Percentiles rank a stretch among this genome's conserved stretches.
Evolutionary conservation across 1,140 invertebrate genomes (phyloP).

Genomic region (Pteromalus puparum): DNA sequence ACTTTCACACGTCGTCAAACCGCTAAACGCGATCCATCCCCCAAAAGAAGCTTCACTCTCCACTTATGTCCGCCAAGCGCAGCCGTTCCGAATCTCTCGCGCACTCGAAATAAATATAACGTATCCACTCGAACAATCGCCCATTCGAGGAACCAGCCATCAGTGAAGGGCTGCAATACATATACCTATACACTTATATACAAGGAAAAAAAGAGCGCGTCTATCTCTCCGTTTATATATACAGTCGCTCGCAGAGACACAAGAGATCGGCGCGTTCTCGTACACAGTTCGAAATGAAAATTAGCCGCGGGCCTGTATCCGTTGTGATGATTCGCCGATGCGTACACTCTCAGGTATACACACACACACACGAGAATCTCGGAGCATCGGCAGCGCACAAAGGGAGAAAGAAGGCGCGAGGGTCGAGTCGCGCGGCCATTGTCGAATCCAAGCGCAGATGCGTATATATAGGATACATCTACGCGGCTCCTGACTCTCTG

Average conservation of each 20-base stretch:
- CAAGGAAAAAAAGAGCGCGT: no score
- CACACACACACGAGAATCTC: background rate
- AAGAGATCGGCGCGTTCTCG: background rate
- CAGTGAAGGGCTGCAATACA: background rate
- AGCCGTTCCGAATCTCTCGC: background rate
- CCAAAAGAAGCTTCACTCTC: background rate
- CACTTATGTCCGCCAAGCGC: no score
- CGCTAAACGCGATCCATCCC: background rate
- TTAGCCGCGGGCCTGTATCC: background rate
- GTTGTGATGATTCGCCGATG: slow-evolving; percentile 52
- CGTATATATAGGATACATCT: background rate
- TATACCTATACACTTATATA: background rate
- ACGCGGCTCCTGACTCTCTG: slow-evolving; percentile 65
- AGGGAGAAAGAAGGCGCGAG: background rate
- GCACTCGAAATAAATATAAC: background rate
- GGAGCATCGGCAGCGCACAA: background rate
- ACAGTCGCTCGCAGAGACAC: slow-evolving; percentile 13
- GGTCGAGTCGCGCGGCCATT: slow-evolving; percentile 30
- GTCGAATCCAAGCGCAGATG: slow-evolving; percentile 36
- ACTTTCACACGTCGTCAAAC: slow-evolving; percentile 11
- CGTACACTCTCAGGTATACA: slow-evolving; percentile 21
- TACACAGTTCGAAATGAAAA: background rate
- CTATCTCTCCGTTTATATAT: background rate
- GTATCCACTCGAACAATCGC: background rate
- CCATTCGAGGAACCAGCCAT: background rate